A percentile compares a stretch with the other conserved stretches of the same genome.
Conservation (phyloP, 2,888 invertebrate species). For the Ochropleura leucogaster region DNA sequence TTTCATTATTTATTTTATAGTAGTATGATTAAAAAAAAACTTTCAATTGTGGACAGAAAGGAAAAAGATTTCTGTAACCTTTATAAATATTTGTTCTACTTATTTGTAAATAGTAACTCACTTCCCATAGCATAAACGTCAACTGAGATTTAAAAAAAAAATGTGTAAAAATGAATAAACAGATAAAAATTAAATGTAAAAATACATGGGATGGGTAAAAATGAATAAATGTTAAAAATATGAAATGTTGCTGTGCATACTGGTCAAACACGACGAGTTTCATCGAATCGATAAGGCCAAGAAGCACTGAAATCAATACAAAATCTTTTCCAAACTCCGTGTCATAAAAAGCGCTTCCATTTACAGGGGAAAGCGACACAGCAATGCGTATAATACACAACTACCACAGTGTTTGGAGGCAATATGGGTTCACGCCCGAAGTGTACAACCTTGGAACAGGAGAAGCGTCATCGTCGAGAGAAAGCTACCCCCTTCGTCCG, state of each 20-base stretch:
- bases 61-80: not conserved
- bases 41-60: no score
- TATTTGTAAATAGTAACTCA: not conserved
- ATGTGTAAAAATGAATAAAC: no score
- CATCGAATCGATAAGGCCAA: no score
- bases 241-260: no score
- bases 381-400: slow-evolving; percentile 98
- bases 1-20: not conserved
- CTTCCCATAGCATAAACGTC: not conserved
- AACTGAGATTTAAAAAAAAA: no score
- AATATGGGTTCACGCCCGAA: slow-evolving; percentile 99
- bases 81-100: not conserved
- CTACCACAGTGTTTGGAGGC: slow-evolving; percentile 99
- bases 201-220: no score
- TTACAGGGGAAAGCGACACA: slow-evolving; percentile 95
- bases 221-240: no score
- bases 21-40: no score
- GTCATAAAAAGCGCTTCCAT: not conserved
- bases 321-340: not conserved
- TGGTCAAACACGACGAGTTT: no score
- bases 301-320: not conserved
- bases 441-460: slow-evolving; percentile 98
- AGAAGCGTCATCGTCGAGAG: slow-evolving; percentile 95
- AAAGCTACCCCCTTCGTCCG: slow-evolving; percentile 98
- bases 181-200: no score